Base-by-base conservation (phyloP, 2,888 invertebrate genomes). In the Unio delphinus region DNA sequence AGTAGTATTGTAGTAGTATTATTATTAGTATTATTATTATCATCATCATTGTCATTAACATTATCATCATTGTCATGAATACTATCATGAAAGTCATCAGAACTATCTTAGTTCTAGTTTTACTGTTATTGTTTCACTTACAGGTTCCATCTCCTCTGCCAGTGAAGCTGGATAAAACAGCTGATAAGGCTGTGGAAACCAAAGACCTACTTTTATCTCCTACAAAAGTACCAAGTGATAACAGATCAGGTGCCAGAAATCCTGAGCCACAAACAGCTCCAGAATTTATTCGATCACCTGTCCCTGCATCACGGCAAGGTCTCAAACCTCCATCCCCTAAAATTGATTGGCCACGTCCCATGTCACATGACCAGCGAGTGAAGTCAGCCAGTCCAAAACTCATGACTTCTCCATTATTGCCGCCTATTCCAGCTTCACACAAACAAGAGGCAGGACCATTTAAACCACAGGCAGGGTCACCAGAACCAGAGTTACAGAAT, bases 101-200 rank as follows among this genome's bases (percentile, higher is more conserved):
- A 0, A 45, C 15, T 15, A 15, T 45, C 45, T 45, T 15, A 45
- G 11, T 45, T 45, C 15, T 11, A 45, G 8, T 45, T 15, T 45
- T 45, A 58, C 20, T 23, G 7, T 56, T 20, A 15, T 54, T 20
- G 17, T 26, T 61, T 28, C 23, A 55, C 60, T 64, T 65, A 17
- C 67, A 83, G 83, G 72, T 83, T 20, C 83, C 83, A 4, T 78
- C 76, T 30, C 78, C 83, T 54, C 69, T 83, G 23, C 79, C 78
- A 68, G 75, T 83, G 18, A 81, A 78, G 62, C 75, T 72, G 8
- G 79, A 79, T 65, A 58, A 58, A 26, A 72, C 79, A 67, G 76
- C 77, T 45, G 82, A 79, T 58, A 72, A 68, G 59, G 70, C 72
- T 15, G 60, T n/a, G 5, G 64, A 72, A 1, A 30, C n/a, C n/a